phyloP scores from a whole-genome alignment of 2,888 invertebrate species.

The Biston stratarius region DNA sequence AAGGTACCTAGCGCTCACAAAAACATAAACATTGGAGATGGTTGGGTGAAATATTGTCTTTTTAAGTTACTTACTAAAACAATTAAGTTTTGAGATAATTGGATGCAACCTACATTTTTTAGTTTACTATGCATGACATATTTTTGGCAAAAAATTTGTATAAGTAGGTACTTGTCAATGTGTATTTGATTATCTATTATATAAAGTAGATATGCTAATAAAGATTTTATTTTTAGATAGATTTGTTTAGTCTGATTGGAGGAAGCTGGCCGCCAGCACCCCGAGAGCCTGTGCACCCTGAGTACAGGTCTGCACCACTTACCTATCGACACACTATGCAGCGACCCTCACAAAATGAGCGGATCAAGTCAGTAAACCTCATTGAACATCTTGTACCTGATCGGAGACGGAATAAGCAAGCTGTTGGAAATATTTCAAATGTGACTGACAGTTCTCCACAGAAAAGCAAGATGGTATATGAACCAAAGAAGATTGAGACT shows the following conservation, averaged over 20 bases:
- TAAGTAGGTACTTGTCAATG: no score
- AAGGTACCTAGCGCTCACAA: no score
- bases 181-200: no score
- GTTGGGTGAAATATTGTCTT: no score
- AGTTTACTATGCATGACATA: no score
- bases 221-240: constrained; percentile 63
- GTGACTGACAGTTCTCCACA: constrained; percentile 47
- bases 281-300: constrained; percentile 63
- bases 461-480: constrained; percentile 75
- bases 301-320: constrained; percentile 71
- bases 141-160: no score
- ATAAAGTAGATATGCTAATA: neutral
- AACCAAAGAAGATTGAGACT: constrained; percentile 79
- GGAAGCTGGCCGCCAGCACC: constrained; percentile 83
- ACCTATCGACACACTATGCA: constrained; percentile 72
- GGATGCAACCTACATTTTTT: no score
- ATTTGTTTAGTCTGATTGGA: constrained; percentile 78
- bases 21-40: no score
- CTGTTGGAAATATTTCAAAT: constrained; percentile 50
- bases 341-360: constrained; percentile 69
- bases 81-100: no score
- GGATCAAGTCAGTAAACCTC: constrained; percentile 87
- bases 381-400: constrained; percentile 85
- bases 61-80: no score
- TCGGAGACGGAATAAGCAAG: constrained; percentile 63